phyloP scores from a whole-genome alignment of 2,113 vertebrate species.

The Tiliqua scincoides region DNA sequence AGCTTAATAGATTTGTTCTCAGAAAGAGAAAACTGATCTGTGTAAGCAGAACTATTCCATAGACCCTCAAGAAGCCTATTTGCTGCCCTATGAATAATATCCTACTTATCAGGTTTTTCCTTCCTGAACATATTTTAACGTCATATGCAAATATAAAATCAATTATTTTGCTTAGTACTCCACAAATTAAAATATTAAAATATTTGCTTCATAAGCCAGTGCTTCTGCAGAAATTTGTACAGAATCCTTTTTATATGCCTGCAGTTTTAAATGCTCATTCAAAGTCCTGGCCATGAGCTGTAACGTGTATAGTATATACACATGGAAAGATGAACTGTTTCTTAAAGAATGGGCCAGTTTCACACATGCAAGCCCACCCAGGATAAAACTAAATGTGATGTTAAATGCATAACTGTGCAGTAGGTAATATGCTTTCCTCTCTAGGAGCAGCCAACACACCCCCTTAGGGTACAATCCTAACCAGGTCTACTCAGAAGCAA shows the following conservation, averaged over 20 bases:
- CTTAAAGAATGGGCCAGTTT: background rate
- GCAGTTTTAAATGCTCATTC: background rate
- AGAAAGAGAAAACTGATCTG: background rate
- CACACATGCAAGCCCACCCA: background rate
- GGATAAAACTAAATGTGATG: too few relatives aligned
- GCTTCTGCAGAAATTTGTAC: background rate
- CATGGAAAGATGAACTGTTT: background rate
- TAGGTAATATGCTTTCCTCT: too few relatives aligned
- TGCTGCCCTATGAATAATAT: background rate
- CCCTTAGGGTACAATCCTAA: too few relatives aligned
- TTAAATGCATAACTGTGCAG: too few relatives aligned
- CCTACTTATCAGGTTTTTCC: background rate
- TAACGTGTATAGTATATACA: background rate
- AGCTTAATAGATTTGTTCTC: slow-evolving; percentile 9
- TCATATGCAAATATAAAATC: background rate
- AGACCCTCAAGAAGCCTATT: background rate
- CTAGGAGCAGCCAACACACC: too few relatives aligned
- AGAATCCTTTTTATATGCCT: background rate
- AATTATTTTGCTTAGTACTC: background rate
- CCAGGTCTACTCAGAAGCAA: too few relatives aligned
- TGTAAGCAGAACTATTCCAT: background rate
- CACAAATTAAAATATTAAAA: slow-evolving; percentile 6
- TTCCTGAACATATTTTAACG: background rate
- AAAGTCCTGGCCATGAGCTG: background rate
- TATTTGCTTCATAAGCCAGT: background rate